Conservation (phyloP, 2,797 vertebrate genomes). For the Megaceryle alcyon region DNA sequence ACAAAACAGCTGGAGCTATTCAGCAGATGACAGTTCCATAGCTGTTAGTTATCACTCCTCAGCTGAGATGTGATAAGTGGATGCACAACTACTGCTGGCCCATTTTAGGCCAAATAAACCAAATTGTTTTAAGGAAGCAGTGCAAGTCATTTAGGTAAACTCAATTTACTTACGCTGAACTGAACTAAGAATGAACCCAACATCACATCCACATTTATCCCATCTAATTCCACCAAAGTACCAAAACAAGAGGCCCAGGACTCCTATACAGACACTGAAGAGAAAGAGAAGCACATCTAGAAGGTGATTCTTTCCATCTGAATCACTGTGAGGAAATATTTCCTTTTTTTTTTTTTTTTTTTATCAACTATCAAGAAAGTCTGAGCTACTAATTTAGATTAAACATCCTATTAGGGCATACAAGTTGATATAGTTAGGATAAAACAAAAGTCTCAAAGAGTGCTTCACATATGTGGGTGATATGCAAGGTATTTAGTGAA, state of each 20-base stretch:
- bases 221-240: not conserved
- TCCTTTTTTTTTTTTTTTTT: not conserved
- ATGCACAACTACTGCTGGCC: constrained; percentile 15
- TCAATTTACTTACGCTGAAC: constrained; percentile 23
- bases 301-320: not conserved
- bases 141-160: not conserved
- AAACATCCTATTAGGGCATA: not conserved
- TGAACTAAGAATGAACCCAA: constrained; percentile 47
- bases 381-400: not conserved
- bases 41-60: constrained; percentile 33
- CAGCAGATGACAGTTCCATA: constrained; percentile 16
- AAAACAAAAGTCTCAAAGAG: not conserved
- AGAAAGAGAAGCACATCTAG: not conserved
- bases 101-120: constrained; percentile 46
- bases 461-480: not conserved
- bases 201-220: not conserved
- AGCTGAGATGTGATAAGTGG: constrained; percentile 37
- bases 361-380: not conserved
- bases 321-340: not conserved
- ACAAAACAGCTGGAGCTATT: constrained; percentile 51
- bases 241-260: not conserved
- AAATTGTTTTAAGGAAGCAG: constrained; percentile 21
- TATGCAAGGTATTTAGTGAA: not conserved
- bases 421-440: not conserved
- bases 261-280: not conserved